Evolutionary conservation across 2,113 vertebrate species (phyloP).

Genomic region (Copsychus sechellarum): DNA sequence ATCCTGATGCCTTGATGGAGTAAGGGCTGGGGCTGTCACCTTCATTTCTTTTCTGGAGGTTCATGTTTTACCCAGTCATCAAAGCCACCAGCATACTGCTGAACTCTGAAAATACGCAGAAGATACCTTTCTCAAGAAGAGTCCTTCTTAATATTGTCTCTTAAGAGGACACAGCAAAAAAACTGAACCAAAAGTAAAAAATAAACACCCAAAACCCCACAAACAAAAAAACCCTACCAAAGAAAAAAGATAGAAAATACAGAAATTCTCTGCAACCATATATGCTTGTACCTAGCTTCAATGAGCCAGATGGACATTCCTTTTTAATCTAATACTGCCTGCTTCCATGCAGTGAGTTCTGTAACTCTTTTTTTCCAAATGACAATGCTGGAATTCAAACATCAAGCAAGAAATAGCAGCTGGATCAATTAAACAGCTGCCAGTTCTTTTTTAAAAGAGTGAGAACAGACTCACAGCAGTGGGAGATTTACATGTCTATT

Average conservation of each 20-base stretch:
- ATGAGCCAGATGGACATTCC: neutral
- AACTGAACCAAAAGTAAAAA: neutral
- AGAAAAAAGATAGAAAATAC: neutral
- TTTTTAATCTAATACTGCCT: neutral
- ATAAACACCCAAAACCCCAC: neutral
- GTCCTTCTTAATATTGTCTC: neutral
- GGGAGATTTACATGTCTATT: neutral
- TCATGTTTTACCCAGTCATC: conserved; percentile 87
- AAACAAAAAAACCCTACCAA: neutral
- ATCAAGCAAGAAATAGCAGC: neutral
- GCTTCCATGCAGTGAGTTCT: neutral
- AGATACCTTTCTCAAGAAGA: neutral
- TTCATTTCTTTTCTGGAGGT: conserved; percentile 69
- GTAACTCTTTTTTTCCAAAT: neutral
- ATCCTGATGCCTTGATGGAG: neutral
- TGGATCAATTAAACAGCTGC: neutral
- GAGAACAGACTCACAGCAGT: neutral
- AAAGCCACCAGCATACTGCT: conserved; percentile 89
- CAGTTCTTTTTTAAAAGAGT: neutral
- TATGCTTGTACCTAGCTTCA: neutral
- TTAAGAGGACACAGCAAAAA: neutral
- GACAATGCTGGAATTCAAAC: neutral
- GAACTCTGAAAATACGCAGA: conserved; percentile 76
- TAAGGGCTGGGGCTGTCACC: neutral
- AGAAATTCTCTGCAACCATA: neutral